Base-by-base conservation (phyloP, 2,888 invertebrate genomes). In the Acheta domesticus region DNA sequence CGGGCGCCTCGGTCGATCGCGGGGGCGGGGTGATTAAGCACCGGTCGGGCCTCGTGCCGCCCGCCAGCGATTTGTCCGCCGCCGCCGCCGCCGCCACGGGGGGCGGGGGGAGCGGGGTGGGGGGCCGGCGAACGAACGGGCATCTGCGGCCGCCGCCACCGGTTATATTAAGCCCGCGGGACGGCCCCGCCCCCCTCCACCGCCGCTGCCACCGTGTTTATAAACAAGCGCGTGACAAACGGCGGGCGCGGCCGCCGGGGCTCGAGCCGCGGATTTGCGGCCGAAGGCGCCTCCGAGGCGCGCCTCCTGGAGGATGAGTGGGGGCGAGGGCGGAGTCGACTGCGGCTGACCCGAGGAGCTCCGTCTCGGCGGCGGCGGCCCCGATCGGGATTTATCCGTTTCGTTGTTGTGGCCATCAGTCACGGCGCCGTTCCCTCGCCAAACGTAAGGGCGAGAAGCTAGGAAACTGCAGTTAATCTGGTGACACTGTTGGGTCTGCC, bases 141-240 rank as follows among this genome's bases (percentile, higher is more conserved):
- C 62, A 62, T n/a, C 62, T 62, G 16, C 62, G n/a, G 14, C 62
- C 62, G n/a, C 62, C 62, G 62, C 16, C 62, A 19, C 16, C 62
- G 14, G 62, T n/a, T 62, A 62, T 62, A 62, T 62, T 62, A 62
- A 62, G n/a, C 62, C 16, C 62, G 62, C 62, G 62, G 62, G 62
- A 62, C 62, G 62, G 8, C 14, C 62, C 62, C 62, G n/a, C 62
- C 62, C n/a, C 62, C 62, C 62, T 8, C 62, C 62, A 0, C 62
- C 62, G n/a, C 62, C 14, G 14, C 62, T 8, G n/a, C 62, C 62
- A n/a, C 14, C n/a, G 16, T 62, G 62, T 62, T 14, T 62, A 62
- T 62, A 62, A 62, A 62, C 62, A 62, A 62, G n/a, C 62, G 62
- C 36, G 62, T 62, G 62, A 62, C 62, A 62, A 62, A 62, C 62